phyloP scores from a whole-genome alignment of 1,140 invertebrate species.

The Nasonia giraulti region DNA sequence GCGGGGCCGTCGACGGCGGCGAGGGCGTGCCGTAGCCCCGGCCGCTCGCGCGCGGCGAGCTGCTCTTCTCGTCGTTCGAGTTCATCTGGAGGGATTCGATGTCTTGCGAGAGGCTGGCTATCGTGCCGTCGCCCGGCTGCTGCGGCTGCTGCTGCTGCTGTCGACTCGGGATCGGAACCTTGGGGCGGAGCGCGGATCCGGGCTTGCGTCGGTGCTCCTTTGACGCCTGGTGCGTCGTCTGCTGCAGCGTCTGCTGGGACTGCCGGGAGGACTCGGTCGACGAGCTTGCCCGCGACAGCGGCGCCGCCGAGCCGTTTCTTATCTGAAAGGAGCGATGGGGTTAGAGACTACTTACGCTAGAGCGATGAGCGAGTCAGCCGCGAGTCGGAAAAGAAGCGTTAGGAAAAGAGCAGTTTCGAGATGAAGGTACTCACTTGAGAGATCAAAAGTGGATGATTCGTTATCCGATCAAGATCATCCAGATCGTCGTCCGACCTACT shows the following conservation, averaged over 20 bases:
- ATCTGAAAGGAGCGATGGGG: slow-evolving; percentile 53
- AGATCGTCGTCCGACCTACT: slow-evolving; percentile 87
- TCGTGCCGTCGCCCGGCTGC: slow-evolving; percentile 70
- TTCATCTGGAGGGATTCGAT: slow-evolving; percentile 79
- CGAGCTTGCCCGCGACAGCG: slow-evolving; percentile 65
- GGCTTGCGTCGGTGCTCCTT: slow-evolving; percentile 69
- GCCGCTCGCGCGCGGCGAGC: slow-evolving; percentile 65
- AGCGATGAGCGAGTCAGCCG: no score
- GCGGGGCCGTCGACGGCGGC: slow-evolving; percentile 85
- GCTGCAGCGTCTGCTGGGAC: slow-evolving; percentile 54
- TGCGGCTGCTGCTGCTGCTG: slow-evolving; percentile 64
- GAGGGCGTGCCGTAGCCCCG: slow-evolving; percentile 81
- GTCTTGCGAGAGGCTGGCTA: slow-evolving; percentile 77
- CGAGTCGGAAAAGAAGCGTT: not conserved
- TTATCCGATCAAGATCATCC: slow-evolving; percentile 86
- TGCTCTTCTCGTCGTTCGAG: slow-evolving; percentile 75
- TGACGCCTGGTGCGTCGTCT: slow-evolving; percentile 55
- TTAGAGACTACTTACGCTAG: not conserved
- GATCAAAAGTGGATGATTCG: slow-evolving; percentile 84
- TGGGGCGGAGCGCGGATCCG: slow-evolving; percentile 72
- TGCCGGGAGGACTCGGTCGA: slow-evolving; percentile 67
- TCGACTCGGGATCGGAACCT: slow-evolving; percentile 74
- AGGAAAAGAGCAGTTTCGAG: not conserved
- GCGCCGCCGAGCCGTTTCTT: slow-evolving; percentile 58
- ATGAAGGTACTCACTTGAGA: slow-evolving; percentile 72